phyloP scores from a whole-genome alignment of 1,140 invertebrate genomes.

The Atta colombica region DNA sequence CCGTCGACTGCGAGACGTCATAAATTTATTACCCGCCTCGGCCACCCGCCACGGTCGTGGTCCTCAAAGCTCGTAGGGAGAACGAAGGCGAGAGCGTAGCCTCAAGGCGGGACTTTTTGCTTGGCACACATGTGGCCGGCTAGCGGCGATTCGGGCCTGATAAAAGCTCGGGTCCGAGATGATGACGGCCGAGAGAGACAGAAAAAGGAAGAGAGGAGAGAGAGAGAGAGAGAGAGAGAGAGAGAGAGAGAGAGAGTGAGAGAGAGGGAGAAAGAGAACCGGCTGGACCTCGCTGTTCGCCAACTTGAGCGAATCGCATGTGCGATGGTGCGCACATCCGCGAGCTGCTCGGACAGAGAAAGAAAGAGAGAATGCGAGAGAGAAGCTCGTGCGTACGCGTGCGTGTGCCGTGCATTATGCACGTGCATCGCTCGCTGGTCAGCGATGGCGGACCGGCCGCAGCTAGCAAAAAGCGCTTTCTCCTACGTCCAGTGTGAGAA shows the following conservation, averaged over 20 bases:
- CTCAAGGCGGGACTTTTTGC: slow-evolving; percentile 79
- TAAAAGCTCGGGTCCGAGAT: slow-evolving; percentile 74
- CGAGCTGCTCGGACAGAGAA: slow-evolving; percentile 62
- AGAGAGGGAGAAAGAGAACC: slow-evolving; percentile 25
- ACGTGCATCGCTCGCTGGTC: slow-evolving; percentile 67
- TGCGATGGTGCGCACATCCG: slow-evolving; percentile 85
- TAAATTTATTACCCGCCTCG: slow-evolving; percentile 60
- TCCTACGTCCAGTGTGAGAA: slow-evolving; percentile 44
- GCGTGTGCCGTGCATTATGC: slow-evolving; percentile 68
- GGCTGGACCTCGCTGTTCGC: slow-evolving; percentile 75
- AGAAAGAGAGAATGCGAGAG: slow-evolving; percentile 38
- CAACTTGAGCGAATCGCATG: slow-evolving; percentile 84
- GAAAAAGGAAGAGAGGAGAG: background rate
- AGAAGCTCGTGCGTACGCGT: slow-evolving; percentile 29
- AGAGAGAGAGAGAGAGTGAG: background rate
- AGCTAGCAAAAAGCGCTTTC: slow-evolving; percentile 45
- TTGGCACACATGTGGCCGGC: slow-evolving; percentile 81
- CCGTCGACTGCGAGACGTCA: slow-evolving; percentile 43
- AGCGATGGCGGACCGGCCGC: slow-evolving; percentile 59
- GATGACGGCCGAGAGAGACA: slow-evolving; percentile 36
- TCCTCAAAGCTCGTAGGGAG: slow-evolving; percentile 38
- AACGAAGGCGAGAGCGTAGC: slow-evolving; percentile 64
- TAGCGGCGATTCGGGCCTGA: slow-evolving; percentile 82
- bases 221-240: background rate
- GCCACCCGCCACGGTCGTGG: slow-evolving; percentile 65